Evolutionary conservation across 2,888 invertebrate species (phyloP), one percentile per base, ranked within the genome.

Genomic region (Cosmopolites sordidus): DNA sequence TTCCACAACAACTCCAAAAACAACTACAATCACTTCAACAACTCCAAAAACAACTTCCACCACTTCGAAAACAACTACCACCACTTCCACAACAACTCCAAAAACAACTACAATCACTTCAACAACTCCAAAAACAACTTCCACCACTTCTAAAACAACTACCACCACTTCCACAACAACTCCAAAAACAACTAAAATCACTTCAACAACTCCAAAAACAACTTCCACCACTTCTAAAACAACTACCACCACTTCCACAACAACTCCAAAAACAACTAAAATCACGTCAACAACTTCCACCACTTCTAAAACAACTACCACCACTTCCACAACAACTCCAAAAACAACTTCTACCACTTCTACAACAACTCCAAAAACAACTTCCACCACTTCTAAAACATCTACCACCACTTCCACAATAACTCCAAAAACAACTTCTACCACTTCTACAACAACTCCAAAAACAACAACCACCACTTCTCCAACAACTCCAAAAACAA

Each of bases 281-380:
- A n/a, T 12, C 14, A 37, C 22, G 4, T 5, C 37, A 37, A 37
- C 37, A 14, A 37, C 37, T 37, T 11, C 37, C 3, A 12, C 37
- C 3, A 37, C 37, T 4, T 12, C 37, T 5, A 37, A n/a, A 37
- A 37, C 6, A 37, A 37, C 6, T 37, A n/a, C 37, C n/a, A 12
- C n/a, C n/a, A 37, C 37, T 37, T n/a, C n/a, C n/a, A 37, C 37
- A 37, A 37, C 37, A 37, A 14, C 37, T 12, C 37, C 37, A 37
- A 37, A 3, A 8, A 37, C 37, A n/a, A n/a, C n/a, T n/a, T 6
- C 6, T 12, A 37, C 6, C 5, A 37, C 37, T 37, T 4, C 37
- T 5, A 5, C 37, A 8, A 8, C 37, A 12, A 22, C 22, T 8
- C 8, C 22, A 5, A 8, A 5, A 22, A 22, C 22, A 22, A 22